Percentiles rank a stretch among this genome's conserved stretches.
These are phyloP conservation scores for Ormyrus pomaceus DNA, from an alignment of 2,888 invertebrate genomes.

Conservation along the genomic window DNA sequence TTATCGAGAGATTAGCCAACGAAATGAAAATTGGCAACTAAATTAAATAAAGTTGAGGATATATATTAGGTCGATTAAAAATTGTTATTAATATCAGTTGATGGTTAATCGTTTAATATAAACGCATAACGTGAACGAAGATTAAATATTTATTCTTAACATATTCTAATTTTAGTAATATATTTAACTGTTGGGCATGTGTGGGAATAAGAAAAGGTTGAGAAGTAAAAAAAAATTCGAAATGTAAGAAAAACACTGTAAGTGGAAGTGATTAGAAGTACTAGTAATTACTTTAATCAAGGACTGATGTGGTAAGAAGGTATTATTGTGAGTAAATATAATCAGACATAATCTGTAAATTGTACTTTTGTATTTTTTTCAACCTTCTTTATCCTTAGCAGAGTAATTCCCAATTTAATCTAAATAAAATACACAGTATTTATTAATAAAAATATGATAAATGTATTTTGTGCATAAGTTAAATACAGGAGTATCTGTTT, in stretches of 20 bases:
- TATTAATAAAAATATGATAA: background rate
- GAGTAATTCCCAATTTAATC: slow-evolving; percentile 9
- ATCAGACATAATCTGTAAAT: slow-evolving; percentile 52
- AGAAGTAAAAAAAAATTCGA: slow-evolving; percentile 25
- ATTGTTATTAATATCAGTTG: slow-evolving; percentile 62
- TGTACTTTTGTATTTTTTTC: slow-evolving; percentile 23
- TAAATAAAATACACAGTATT: slow-evolving; percentile 1
- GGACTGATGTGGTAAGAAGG: slow-evolving; percentile 50
- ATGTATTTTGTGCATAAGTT: no score
- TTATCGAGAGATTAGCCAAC: slow-evolving; percentile 46
- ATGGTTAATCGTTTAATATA: slow-evolving; percentile 63
- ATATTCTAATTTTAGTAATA: slow-evolving; percentile 57
- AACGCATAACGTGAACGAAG: slow-evolving; percentile 62
- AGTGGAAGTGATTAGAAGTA: slow-evolving; percentile 47
- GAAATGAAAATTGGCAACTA: slow-evolving; percentile 48
- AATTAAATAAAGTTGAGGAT: slow-evolving; percentile 55
- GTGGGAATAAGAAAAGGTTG: slow-evolving; percentile 50
- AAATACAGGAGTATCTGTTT: no score
- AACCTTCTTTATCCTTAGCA: background rate
- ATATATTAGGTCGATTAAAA: slow-evolving; percentile 55
- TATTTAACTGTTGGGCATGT: slow-evolving; percentile 56
- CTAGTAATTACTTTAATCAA: slow-evolving; percentile 52
- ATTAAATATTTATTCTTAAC: slow-evolving; percentile 66
- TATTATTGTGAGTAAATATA: slow-evolving; percentile 57
- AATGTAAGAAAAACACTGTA: slow-evolving; percentile 42